Conservation (phyloP, 2,888 invertebrate species). For the Cheilosia grossa region DNA sequence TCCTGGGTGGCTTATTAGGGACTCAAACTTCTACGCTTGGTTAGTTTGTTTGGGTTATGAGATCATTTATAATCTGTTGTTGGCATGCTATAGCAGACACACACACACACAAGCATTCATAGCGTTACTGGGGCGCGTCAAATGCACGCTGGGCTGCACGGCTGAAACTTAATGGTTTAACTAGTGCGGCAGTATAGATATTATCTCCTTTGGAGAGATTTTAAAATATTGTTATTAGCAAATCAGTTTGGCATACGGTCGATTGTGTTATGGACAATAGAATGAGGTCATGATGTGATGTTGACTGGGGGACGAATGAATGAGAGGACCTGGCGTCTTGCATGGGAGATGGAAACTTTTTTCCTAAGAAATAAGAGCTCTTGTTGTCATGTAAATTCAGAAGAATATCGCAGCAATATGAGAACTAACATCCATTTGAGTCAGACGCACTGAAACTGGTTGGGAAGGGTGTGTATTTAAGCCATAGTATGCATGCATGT, state of each 20-base stretch:
- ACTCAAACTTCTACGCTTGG: slow-evolving; percentile 69
- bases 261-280: background rate
- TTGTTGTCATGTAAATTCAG: no score
- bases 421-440: no score
- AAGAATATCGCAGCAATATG: no score
- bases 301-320: background rate
- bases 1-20: slow-evolving; percentile 71
- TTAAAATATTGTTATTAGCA: slow-evolving; percentile 40
- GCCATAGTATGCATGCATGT: no score
- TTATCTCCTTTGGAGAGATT: slow-evolving; percentile 30
- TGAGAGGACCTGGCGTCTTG: background rate
- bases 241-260: slow-evolving; percentile 4
- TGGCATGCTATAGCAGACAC: slow-evolving; percentile 65
- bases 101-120: background rate
- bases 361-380: background rate
- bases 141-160: slow-evolving; percentile 57
- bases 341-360: background rate
- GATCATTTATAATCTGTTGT: slow-evolving; percentile 74
- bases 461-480: no score
- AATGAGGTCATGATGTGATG: slow-evolving; percentile 3
- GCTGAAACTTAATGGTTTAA: slow-evolving; percentile 43
- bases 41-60: slow-evolving; percentile 74
- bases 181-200: slow-evolving; percentile 12
- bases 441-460: no score
- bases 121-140: slow-evolving; percentile 53